phyloP scores from a whole-genome alignment of 53 echinoderm and acorn worm species.

The Pentamera pediparva region DNA sequence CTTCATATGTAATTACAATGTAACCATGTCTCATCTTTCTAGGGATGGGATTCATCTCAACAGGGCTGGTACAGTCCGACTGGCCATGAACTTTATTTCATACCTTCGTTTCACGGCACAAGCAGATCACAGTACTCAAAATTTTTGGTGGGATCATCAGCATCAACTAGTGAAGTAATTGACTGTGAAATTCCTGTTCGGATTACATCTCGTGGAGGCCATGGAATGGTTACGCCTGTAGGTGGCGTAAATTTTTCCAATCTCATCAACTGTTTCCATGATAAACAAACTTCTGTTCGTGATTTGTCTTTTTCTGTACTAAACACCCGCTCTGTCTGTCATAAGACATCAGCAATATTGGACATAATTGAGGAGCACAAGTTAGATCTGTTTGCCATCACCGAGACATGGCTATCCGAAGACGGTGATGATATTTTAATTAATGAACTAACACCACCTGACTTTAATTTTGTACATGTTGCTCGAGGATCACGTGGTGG shows the following conservation, averaged over 20 bases:
- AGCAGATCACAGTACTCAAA: background rate
- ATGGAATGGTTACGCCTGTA: background rate
- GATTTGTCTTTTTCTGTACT: background rate
- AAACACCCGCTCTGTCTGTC: background rate
- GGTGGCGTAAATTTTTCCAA: background rate
- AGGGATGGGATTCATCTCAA: conserved; percentile 3
- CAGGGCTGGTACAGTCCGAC: background rate
- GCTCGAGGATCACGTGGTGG: background rate
- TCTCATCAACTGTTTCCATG: background rate
- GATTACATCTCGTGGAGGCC: background rate
- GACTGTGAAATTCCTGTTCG: background rate
- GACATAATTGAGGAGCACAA: background rate
- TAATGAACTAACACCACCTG: background rate
- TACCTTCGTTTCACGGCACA: background rate
- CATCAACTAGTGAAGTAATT: background rate
- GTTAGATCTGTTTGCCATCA: background rate
- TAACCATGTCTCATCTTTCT: background rate
- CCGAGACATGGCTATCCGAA: background rate
- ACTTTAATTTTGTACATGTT: background rate
- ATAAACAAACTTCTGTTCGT: background rate
- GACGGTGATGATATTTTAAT: background rate
- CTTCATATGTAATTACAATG: background rate
- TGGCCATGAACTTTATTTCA: conserved; percentile 13
- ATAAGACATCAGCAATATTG: background rate
- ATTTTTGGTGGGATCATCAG: background rate